Conservation (phyloP, 2,113 vertebrate genomes). For the Leucopternis melanops region DNA sequence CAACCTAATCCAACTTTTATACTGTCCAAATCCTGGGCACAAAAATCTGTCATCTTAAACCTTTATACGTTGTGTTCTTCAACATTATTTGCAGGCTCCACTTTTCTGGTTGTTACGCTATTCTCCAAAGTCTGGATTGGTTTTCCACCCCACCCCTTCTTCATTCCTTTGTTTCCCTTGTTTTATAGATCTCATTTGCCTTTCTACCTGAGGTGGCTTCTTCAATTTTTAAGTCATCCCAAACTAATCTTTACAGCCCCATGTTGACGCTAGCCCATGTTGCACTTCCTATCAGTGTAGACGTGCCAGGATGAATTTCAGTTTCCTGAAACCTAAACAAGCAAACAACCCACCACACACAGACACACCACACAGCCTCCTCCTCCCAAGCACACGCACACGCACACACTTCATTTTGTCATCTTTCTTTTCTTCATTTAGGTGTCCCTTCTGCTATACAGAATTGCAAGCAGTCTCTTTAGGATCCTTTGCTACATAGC, state of each 20-base stretch:
- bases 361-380: background rate
- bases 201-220: background rate
- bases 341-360: background rate
- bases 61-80: background rate
- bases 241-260: slow-evolving; percentile 3
- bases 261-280: background rate
- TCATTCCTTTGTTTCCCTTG: background rate
- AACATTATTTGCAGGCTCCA: background rate
- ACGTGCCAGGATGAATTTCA: slow-evolving; percentile 22
- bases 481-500: background rate
- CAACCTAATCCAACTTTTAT: background rate
- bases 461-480: background rate
- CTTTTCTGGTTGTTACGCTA: background rate
- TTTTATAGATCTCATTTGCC: background rate
- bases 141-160: background rate
- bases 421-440: background rate
- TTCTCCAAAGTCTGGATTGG: background rate
- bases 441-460: background rate
- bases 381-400: background rate
- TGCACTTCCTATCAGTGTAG: background rate
- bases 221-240: background rate
- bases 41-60: background rate
- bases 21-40: background rate
- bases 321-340: background rate
- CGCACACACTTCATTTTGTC: background rate